Evolutionary conservation across 2,113 vertebrate species (phyloP).

Genomic region (Myrmecobius fasciatus): DNA sequence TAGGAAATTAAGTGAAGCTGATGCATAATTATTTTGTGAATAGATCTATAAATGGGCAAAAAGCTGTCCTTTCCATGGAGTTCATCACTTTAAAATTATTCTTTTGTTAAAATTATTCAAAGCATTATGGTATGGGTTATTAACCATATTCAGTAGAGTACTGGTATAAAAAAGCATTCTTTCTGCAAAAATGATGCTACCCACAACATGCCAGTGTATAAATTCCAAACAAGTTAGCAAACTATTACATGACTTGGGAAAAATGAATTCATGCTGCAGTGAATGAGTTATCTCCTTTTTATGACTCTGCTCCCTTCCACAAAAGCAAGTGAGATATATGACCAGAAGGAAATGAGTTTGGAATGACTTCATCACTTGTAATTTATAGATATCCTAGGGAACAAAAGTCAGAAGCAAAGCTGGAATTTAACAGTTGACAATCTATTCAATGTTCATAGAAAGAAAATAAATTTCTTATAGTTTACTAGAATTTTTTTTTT

Average conservation of each 20-base stretch:
- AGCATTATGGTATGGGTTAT: slow-evolving; percentile 76
- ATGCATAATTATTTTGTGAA: slow-evolving; percentile 60
- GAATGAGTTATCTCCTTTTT: slow-evolving; percentile 60
- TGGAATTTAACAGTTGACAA: not conserved
- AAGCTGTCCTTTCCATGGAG: slow-evolving; percentile 49
- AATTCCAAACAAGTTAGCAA: slow-evolving; percentile 76
- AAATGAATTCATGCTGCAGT: slow-evolving; percentile 67
- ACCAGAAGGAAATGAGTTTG: slow-evolving; percentile 57
- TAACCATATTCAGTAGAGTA: slow-evolving; percentile 76
- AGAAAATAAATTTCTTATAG: not conserved
- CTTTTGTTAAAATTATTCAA: slow-evolving; percentile 80
- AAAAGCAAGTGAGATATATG: slow-evolving; percentile 53
- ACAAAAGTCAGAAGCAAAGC: not conserved
- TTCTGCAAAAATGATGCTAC: slow-evolving; percentile 62
- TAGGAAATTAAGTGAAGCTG: slow-evolving; percentile 45
- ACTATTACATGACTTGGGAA: slow-evolving; percentile 63
- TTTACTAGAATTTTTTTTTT: not conserved
- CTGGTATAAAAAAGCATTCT: slow-evolving; percentile 70
- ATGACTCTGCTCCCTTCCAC: slow-evolving; percentile 53
- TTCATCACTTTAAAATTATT: slow-evolving; percentile 75
- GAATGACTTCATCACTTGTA: slow-evolving; percentile 56
- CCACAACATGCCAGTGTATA: slow-evolving; percentile 69
- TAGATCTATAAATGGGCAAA: slow-evolving; percentile 55
- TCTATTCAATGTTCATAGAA: not conserved
- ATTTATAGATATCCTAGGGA: slow-evolving; percentile 54